Evolutionary conservation across 2,888 invertebrate species (phyloP).

Genomic region (Phytoseiulus persimilis): DNA sequence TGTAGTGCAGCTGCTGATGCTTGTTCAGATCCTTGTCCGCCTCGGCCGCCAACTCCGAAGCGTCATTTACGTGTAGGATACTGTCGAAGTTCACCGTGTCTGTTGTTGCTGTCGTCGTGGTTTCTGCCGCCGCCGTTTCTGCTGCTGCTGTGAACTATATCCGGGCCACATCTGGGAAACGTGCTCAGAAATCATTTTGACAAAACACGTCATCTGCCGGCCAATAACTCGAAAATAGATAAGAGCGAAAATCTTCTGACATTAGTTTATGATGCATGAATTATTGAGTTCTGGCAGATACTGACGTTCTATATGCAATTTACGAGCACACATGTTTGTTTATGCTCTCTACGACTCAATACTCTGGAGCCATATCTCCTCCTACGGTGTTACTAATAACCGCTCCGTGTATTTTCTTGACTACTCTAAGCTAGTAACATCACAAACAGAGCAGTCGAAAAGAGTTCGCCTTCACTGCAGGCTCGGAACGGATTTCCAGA

Average conservation of each 20-base stretch:
- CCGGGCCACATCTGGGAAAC: slow-evolving; percentile 7
- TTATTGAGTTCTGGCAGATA: neutral
- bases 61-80: neutral
- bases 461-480: too few relatives aligned
- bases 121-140: neutral
- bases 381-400: neutral
- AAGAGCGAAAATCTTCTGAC: neutral
- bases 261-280: slow-evolving; percentile 5
- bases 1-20: neutral
- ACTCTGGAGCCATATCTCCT: neutral
- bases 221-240: neutral
- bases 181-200: neutral
- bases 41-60: neutral
- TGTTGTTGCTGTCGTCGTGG: slow-evolving; percentile 10
- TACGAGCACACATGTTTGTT: slow-evolving; percentile 5
- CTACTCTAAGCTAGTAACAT: too few relatives aligned
- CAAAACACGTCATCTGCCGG: neutral
- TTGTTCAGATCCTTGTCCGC: neutral
- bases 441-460: too few relatives aligned
- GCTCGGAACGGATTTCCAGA: too few relatives aligned
- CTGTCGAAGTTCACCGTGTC: neutral
- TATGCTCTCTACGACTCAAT: neutral
- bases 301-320: neutral
- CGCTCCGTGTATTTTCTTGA: too few relatives aligned
- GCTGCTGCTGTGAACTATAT: neutral